A percentile compares a stretch with the other conserved stretches of the same genome.
phyloP scores from a whole-genome alignment of 2,113 vertebrate genomes.

The Pipra filicauda region DNA sequence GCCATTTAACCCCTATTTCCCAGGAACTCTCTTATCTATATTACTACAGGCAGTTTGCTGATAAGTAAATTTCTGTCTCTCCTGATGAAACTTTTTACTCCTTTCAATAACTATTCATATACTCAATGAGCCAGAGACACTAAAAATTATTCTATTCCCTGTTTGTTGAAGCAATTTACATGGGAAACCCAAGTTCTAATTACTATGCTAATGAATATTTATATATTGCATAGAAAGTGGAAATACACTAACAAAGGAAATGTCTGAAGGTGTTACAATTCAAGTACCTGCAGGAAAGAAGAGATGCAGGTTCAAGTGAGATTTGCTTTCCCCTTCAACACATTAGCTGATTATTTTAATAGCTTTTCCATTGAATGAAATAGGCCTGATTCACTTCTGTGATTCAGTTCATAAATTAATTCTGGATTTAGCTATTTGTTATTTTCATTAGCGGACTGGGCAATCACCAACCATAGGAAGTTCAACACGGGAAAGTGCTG shows the following conservation, averaged over 20 bases:
- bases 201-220: neutral
- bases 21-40: neutral
- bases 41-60: neutral
- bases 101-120: conserved; percentile 30
- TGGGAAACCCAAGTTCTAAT: neutral
- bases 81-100: neutral
- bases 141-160: neutral
- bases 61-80: neutral
- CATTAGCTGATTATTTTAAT: neutral
- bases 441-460: neutral
- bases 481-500: neutral
- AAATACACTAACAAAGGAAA: neutral
- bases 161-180: conserved; percentile 1
- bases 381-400: neutral
- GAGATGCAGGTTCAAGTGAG: neutral
- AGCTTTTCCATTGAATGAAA: neutral
- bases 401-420: neutral
- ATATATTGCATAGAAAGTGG: neutral
- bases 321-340: neutral
- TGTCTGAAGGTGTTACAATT: neutral
- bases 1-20: neutral
- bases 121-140: neutral
- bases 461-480: neutral
- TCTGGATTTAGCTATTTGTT: neutral
- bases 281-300: neutral